Percentiles rank a stretch among this genome's conserved stretches.
These are phyloP conservation scores for Stigmatopora nigra DNA, from an alignment of 2,113 vertebrate genomes.

Conservation along the genomic window DNA sequence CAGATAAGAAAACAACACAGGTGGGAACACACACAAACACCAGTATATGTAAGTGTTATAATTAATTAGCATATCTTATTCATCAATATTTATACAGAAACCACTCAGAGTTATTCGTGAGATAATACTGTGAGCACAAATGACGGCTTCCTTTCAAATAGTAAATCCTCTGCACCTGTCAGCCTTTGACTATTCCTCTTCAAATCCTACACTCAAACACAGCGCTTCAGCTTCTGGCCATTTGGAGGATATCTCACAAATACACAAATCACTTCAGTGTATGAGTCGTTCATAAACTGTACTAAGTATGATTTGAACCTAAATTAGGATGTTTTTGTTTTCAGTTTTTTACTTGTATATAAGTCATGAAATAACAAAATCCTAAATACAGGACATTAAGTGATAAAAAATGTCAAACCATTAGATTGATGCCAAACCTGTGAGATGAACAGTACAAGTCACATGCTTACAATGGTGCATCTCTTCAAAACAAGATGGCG, in stretches of 20 bases:
- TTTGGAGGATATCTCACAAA: conserved; percentile 26
- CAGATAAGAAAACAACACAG: conserved; percentile 42
- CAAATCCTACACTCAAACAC: conserved; percentile 18
- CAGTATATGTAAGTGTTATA: neutral
- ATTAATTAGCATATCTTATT: conserved; percentile 17
- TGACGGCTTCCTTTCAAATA: conserved; percentile 33
- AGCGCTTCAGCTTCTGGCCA: conserved; percentile 19
- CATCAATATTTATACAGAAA: conserved; percentile 16
- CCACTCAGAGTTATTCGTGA: conserved; percentile 29
- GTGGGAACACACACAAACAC: neutral
- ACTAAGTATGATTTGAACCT: neutral
- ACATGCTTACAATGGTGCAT: too few relatives aligned
- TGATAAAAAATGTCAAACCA: too few relatives aligned
- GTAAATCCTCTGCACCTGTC: conserved; percentile 46
- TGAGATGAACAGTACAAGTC: too few relatives aligned
- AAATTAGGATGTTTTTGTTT: neutral
- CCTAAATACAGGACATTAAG: too few relatives aligned
- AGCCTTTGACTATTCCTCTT: conserved; percentile 35
- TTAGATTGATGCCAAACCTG: too few relatives aligned
- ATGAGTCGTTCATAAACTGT: neutral
- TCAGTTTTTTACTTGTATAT: too few relatives aligned
- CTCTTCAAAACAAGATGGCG: too few relatives aligned
- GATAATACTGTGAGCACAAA: conserved; percentile 31
- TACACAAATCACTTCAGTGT: conserved; percentile 15
- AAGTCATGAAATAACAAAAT: too few relatives aligned